phyloP scores from a whole-genome alignment of 2,888 invertebrate species.

The Agrilus mali region DNA sequence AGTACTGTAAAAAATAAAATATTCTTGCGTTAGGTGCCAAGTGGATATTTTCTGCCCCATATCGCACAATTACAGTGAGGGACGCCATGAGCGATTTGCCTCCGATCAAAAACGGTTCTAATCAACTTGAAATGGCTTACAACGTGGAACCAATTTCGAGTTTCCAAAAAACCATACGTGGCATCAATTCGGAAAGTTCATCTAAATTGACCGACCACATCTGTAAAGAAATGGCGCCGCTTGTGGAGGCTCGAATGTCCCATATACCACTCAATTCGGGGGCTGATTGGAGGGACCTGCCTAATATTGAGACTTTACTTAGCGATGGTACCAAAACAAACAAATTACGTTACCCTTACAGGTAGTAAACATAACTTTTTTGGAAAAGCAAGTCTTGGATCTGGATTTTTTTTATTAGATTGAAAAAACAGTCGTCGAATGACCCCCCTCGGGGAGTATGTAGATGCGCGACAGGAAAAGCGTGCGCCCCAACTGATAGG shows the following conservation, averaged over 20 bases:
- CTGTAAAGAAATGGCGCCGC: conserved; percentile 71
- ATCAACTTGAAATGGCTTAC: conserved; percentile 55
- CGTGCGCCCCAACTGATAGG: conserved; percentile 57
- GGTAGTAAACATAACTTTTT: conserved; percentile 39
- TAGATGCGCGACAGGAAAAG: conserved; percentile 51
- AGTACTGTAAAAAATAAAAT: not conserved
- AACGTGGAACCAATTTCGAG: conserved; percentile 57
- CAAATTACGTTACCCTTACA: conserved; percentile 40
- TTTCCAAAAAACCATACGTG: conserved; percentile 61
- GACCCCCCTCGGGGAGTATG: conserved; percentile 61
- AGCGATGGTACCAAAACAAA: conserved; percentile 56
- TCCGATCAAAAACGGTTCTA: conserved; percentile 58
- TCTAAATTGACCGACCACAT: conserved; percentile 51
- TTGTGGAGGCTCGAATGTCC: conserved; percentile 65
- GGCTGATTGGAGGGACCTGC: conserved; percentile 78
- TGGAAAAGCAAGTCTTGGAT: not conserved
- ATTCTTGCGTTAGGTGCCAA: conserved; percentile 36
- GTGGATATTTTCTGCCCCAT: conserved; percentile 60
- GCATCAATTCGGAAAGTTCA: conserved; percentile 18
- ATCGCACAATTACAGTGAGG: conserved; percentile 60
- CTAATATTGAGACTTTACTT: conserved; percentile 58
- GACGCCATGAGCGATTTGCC: conserved; percentile 79
- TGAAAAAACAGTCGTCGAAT: conserved; percentile 34
- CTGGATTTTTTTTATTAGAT: conserved; percentile 34
- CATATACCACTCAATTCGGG: conserved; percentile 63